Evolutionary conservation across 2,888 invertebrate genomes (phyloP).

Genomic region (Operophtera brumata): DNA sequence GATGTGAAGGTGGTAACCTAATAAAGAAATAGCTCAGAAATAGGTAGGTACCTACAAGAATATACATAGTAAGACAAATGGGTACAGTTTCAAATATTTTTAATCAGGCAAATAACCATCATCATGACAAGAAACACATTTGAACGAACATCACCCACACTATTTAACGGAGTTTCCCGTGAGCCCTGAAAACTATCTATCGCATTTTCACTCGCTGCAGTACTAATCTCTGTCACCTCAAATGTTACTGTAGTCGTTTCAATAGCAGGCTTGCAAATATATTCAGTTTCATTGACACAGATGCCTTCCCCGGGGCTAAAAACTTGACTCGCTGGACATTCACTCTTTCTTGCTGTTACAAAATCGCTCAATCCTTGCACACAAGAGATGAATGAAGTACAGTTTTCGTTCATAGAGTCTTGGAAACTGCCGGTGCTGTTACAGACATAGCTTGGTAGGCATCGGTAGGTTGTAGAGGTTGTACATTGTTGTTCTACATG

Average conservation of each 20-base stretch:
- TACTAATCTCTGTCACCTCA: constrained; percentile 5
- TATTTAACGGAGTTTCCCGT: constrained; percentile 16
- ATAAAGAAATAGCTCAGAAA: too few species aligned
- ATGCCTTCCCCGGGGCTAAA: constrained; percentile 39
- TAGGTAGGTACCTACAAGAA: too few species aligned
- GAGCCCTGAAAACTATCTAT: constrained; percentile 9
- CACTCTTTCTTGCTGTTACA: constrained; percentile 53
- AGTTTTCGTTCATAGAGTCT: constrained; percentile 39
- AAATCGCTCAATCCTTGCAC: constrained; percentile 49
- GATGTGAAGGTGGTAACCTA: too few species aligned
- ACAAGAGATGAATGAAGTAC: constrained; percentile 57
- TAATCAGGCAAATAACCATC: constrained; percentile 20
- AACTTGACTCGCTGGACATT: constrained; percentile 49
- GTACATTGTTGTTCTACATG: constrained; percentile 63
- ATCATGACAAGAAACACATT: constrained; percentile 15
- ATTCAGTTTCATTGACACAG: constrained; percentile 51
- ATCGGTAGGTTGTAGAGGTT: constrained; percentile 59
- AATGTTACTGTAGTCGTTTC: constrained; percentile 3
- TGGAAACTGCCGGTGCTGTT: constrained; percentile 47
- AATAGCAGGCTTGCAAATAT: constrained; percentile 37
- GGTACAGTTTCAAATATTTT: constrained; percentile 11
- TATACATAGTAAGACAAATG: too few species aligned
- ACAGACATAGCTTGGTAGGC: constrained; percentile 54
- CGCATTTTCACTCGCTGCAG: neutral
- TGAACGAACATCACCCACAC: constrained; percentile 5